Base-by-base conservation (phyloP, 2,113 vertebrate genomes). In the Elgaria multicarinata region DNA sequence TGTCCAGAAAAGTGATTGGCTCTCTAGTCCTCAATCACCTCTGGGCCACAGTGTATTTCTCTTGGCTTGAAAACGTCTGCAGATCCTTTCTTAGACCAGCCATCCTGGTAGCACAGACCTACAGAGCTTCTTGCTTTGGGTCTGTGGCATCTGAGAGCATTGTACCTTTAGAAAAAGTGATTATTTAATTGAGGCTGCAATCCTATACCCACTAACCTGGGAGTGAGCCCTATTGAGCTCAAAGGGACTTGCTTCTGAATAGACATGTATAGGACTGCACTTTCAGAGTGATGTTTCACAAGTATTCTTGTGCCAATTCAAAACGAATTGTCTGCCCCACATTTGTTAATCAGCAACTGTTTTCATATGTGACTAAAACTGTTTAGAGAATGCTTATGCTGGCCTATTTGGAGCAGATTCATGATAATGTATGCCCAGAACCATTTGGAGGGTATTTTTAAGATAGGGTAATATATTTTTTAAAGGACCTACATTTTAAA, bases 401-500 rank as follows among this genome's bases (percentile, higher is more conserved):
- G 7, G 44, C 4, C 31, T 42, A 6, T 71, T 69, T 46, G 66
- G 44, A n/a, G 55, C n/a, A 62, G 20, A 82, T 64, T 64, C 26
- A 24, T 64, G 24, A 26, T 39, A 84, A 74, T 42, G 4, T 62
- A 75, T 0, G 42, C 22, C 3, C 31, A 93, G 80, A 22, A 16
- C 2, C 79, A 46, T 1, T 67, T 90, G 66, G 10, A 12, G 0
- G 36, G 6, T 28, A 53, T 36, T 53, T 66, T 44, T n/a, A 80
- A 67, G 39, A 66, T 26, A 66, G 0, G 9, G 13, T 69, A 7
- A 20, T 31, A 13, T 22, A 58, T 2, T 16, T 33, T 64, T 58
- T 80, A n/a, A 67, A 36, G 6, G 33, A 9, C 62, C 6, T 87
- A 75, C 39, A 89, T 72, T 92, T 89, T 85, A 28, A n/a, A 46